phyloP scores from a whole-genome alignment of 2,797 vertebrate genomes.

The Psittacula derbiana region DNA sequence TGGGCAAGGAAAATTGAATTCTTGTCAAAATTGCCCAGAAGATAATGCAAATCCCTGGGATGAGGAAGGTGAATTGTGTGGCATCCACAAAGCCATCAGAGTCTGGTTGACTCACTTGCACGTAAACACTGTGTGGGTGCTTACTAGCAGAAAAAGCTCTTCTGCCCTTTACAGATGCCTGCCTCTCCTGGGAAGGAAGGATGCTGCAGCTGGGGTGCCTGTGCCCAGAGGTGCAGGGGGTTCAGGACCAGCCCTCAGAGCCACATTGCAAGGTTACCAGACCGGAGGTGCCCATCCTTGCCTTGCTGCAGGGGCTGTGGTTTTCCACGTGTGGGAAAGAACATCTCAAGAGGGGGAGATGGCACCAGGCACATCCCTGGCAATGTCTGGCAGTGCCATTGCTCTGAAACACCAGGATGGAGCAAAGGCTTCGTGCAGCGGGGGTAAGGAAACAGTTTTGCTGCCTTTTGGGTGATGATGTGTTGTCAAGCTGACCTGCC shows the following conservation, averaged over 20 bases:
- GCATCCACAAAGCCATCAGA: constrained; percentile 10
- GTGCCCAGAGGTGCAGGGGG: fast-evolving
- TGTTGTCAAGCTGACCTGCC: neutral
- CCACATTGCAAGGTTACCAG: fast-evolving
- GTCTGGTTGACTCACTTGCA: constrained; percentile 29
- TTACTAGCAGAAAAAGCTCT: neutral
- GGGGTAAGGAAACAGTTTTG: neutral
- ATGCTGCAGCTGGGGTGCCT: neutral
- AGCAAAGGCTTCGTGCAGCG: neutral
- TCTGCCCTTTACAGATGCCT: neutral
- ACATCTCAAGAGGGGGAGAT: neutral
- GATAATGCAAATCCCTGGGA: constrained; percentile 47
- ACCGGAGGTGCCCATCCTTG: neutral
- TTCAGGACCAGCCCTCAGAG: neutral
- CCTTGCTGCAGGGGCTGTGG: neutral
- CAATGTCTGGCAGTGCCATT: neutral
- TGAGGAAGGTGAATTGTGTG: constrained; percentile 14
- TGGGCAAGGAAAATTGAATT: constrained; percentile 23
- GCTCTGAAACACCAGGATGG: neutral
- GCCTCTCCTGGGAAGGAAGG: neutral
- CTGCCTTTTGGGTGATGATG: fast-evolving
- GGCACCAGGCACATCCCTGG: neutral
- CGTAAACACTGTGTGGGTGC: constrained; percentile 23
- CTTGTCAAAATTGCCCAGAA: constrained; percentile 50
- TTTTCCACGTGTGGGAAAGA: neutral